These are phyloP conservation scores for Masticophis lateralis DNA, from an alignment of 2,797 vertebrate genomes.

Conservation along the genomic window DNA sequence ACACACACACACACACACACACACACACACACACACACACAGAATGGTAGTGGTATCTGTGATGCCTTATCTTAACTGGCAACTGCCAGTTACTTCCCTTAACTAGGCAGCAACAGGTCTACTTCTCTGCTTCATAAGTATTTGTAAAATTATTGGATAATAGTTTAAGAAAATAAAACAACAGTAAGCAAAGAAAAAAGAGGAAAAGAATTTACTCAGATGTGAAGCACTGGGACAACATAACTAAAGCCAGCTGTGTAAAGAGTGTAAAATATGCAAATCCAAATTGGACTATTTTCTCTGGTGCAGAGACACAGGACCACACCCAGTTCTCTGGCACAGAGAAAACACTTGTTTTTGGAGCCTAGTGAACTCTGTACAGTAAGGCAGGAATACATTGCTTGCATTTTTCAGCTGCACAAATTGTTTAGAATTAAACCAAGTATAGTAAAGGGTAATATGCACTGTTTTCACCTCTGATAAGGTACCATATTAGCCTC, in stretches of 20 bases:
- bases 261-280: neutral
- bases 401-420: neutral
- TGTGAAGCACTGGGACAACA: neutral
- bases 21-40: no score
- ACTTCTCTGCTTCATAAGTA: neutral
- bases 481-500: neutral
- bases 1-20: no score
- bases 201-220: neutral
- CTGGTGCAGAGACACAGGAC: neutral
- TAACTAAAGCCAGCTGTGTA: neutral
- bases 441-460: neutral
- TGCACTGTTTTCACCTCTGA: neutral
- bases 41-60: neutral
- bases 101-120: neutral
- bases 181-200: neutral
- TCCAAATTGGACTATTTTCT: neutral
- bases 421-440: neutral
- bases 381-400: neutral
- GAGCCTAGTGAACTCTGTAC: neutral
- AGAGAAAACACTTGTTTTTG: neutral
- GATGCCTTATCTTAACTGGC: neutral
- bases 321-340: neutral
- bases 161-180: neutral
- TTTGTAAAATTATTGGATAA: neutral
- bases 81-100: neutral